Base-by-base conservation (phyloP, 2,797 vertebrate species). In the Sebastes oblongus region DNA sequence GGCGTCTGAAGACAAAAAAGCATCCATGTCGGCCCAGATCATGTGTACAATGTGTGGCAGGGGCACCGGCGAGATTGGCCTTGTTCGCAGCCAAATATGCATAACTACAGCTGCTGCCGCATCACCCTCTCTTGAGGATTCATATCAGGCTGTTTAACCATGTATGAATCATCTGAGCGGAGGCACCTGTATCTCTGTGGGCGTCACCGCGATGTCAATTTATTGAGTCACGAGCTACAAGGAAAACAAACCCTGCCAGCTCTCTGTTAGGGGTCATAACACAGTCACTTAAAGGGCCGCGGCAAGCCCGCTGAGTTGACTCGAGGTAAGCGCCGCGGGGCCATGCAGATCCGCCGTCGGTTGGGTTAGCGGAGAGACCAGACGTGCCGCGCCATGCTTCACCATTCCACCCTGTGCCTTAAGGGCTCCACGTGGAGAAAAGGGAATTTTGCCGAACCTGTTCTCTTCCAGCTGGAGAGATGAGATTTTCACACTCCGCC, bases 391-490 rank as follows among this genome's bases (percentile, higher is more conserved):
- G 84, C 93, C 93, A 92, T 92, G 93, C 89, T 91, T 84, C 70
- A 13, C 88, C 75, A 66, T 92, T 91, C 86, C 83, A 79, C 52
- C 80, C 85, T 56, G 77, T 91, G 86, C 91, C 92, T 93, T 58
- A 27, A 61, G 92, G 91, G 91, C 91, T 93, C 80, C 80, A 85
- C 46, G 65, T 82, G 70, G 73, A 88, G 87, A 85, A 82, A 74
- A 89, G 93, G 95, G 95, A 96, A 96, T 95, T 97, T 95, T 82
- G 96, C 89, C 92, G 86, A 97, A 97, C 96, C 96, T 94, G 96
- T 97, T 97, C 93, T 91, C 94, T 94, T 95, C 95, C 94, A 92
- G 90, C 90, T 93, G 90, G 92, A 85, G 92, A 89, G 92, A 91
- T 91, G 75, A 86, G 90, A 92, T 91, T 92, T 92, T 89, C 46